Percentiles rank a stretch among this genome's conserved stretches.
These are phyloP conservation scores for Napeogenes sylphis DNA, from an alignment of 2,888 invertebrate species.

Conservation along the genomic window DNA sequence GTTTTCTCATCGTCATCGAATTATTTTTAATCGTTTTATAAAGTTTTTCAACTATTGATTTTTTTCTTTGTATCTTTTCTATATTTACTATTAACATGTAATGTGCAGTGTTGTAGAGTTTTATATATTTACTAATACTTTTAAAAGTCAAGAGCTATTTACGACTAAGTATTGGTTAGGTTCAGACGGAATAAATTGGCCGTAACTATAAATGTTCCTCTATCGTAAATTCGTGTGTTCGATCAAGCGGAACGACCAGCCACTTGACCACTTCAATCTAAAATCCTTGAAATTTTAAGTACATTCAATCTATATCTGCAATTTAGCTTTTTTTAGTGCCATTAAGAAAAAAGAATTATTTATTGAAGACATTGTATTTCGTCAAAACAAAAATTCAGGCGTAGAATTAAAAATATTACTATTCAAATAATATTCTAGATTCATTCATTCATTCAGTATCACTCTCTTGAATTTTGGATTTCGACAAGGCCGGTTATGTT, in stretches of 20 bases:
- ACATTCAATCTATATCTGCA: background rate
- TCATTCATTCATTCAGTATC: too few species aligned
- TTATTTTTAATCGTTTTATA: too few species aligned
- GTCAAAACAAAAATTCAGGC: too few species aligned
- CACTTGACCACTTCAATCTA: background rate
- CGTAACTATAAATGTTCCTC: background rate
- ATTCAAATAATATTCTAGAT: too few species aligned
- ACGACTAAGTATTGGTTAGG: background rate
- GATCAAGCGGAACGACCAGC: background rate
- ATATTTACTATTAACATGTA: background rate
- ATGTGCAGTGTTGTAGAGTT: background rate
- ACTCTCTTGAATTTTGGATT: too few species aligned
- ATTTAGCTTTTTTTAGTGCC: background rate
- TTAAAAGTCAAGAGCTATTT: slow-evolving; percentile 1
- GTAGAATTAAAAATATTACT: too few species aligned
- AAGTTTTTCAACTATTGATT: too few species aligned
- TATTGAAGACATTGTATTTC: background rate
- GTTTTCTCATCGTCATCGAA: too few species aligned
- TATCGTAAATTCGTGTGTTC: background rate
- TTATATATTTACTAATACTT: too few species aligned
- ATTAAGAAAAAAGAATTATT: background rate
- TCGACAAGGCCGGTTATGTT: too few species aligned
- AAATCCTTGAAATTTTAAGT: background rate
- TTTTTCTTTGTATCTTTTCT: too few species aligned
- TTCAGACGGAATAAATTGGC: background rate